Base-by-base conservation (phyloP, 2,888 invertebrate genomes). In the Pharmacophagus antenor region DNA sequence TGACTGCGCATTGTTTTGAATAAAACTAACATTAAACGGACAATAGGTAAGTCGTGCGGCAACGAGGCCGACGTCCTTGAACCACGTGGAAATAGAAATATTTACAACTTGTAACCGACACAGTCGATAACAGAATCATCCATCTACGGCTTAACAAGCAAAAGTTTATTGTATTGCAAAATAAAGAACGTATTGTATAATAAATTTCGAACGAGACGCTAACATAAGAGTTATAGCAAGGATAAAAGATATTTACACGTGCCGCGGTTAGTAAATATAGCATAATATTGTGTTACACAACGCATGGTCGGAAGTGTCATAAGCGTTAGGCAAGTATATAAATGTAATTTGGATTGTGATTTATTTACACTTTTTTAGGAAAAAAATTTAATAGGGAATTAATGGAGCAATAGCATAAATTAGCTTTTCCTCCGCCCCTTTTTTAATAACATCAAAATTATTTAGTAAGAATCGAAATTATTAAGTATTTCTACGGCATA, bases 191-290 rank as follows among this genome's bases (percentile, higher is more conserved):
- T 21, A 31, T 15, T 51, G 51, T 25, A 49, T 12, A 18, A 15
- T 10, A 21, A 37, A 20, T 51, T 15, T 20, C 21, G 20, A 37
- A 20, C 8, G 7, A 8, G 18, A 2, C 8, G 18, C 37, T 15
- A n/a, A n/a, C n/a, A 51, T 31, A 51, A 51, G 15, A 18, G 15
- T 21, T 21, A 51, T 1, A 17, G 20, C 27, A 50, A 15, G 51
- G 27, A 37, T 27, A 27, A 17, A 8, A 23, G 17, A 27, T 42
- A 10, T 10, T 37, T 51, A 51, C 51, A 51, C 37, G 51, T 51
- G 51, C 21, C 51, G 20, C 27, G 7, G 10, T 18, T 50, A 31
- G 37, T 37, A 21, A 20, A 37, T 21, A 37, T 4, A 47, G 21
- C 49, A 10, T 10, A 49, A 8, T 49, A 6, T 25, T 12, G 22